phyloP scores from a whole-genome alignment of 2,113 vertebrate species.

The Atlantisia rogersi region DNA sequence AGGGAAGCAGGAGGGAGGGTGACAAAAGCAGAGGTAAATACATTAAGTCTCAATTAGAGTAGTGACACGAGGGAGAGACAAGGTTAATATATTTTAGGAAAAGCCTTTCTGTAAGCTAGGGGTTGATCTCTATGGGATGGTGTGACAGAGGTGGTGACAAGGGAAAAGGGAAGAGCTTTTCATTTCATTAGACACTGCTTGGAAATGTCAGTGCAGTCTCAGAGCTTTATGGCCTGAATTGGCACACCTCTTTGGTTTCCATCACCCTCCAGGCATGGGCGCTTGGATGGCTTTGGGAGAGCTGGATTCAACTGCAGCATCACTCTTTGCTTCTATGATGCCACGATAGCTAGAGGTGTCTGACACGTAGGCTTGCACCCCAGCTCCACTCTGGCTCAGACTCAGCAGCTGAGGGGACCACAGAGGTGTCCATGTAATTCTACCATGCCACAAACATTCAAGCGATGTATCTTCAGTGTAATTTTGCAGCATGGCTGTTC shows the following conservation, averaged over 20 bases:
- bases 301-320: accelerated
- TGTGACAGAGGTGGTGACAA: constrained; percentile 38
- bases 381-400: background rate
- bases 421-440: background rate
- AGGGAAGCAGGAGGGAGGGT: background rate
- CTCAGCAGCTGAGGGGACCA: background rate
- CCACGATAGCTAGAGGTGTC: background rate
- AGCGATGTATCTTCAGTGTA: background rate
- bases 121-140: constrained; percentile 18
- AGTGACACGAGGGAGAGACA: background rate
- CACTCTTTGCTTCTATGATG: background rate
- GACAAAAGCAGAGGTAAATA: constrained; percentile 52
- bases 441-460: background rate
- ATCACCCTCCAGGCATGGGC: accelerated
- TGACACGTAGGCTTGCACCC: accelerated
- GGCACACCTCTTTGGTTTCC: background rate
- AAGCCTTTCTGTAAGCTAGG: background rate
- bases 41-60: constrained; percentile 53
- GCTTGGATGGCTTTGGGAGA: background rate
- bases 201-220: background rate
- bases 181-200: background rate
- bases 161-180: constrained; percentile 6
- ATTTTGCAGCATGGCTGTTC: background rate
- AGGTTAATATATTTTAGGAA: constrained; percentile 48
- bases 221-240: background rate